These are phyloP conservation scores for Rallus limicola DNA, from an alignment of 2,113 vertebrate species.

Conservation along the genomic window DNA sequence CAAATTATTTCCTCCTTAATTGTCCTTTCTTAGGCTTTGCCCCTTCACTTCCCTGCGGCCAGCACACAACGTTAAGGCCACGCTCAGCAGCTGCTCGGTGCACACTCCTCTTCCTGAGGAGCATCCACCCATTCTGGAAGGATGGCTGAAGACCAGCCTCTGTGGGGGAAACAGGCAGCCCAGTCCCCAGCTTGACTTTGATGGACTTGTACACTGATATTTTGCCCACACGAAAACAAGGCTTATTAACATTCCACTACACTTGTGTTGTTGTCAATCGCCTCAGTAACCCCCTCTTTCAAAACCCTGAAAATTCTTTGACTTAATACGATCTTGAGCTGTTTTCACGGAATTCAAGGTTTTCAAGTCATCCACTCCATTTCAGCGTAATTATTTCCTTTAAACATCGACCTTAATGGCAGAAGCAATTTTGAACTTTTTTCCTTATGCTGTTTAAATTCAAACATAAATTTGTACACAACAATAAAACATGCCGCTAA, in stretches of 20 bases:
- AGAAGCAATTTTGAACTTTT: constrained; percentile 51
- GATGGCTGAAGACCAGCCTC: not conserved
- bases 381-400: constrained; percentile 42
- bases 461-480: constrained; percentile 67
- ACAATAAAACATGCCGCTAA: constrained; percentile 70
- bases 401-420: constrained; percentile 52
- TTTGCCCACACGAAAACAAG: constrained; percentile 13
- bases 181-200: not conserved
- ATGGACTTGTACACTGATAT: not conserved
- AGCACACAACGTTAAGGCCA: rapidly evolving
- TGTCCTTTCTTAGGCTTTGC: constrained; percentile 25
- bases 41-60: not conserved
- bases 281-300: constrained; percentile 19
- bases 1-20: constrained; percentile 40
- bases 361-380: constrained; percentile 24
- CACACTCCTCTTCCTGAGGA: not conserved
- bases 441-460: constrained; percentile 64
- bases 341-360: constrained; percentile 20
- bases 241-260: constrained; percentile 9
- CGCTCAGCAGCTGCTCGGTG: rapidly evolving
- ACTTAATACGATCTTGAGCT: constrained; percentile 27
- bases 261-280: not conserved
- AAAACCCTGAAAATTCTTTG: constrained; percentile 46
- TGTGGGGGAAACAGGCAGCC: not conserved
- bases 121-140: not conserved